Evolutionary conservation across 2,888 invertebrate species (phyloP).

Genomic region (Boloria euphrosyne): DNA sequence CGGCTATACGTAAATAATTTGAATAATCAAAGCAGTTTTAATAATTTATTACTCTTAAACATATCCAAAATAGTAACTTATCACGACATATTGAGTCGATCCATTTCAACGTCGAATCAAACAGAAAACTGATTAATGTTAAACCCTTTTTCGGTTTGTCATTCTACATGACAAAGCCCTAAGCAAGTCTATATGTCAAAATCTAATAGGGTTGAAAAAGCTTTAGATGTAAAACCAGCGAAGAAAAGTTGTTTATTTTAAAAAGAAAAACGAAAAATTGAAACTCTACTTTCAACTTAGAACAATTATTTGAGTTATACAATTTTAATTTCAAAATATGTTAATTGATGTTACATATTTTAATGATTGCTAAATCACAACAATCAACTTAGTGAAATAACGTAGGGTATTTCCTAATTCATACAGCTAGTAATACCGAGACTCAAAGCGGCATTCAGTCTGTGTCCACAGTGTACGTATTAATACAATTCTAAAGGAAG

Average conservation of each 20-base stretch:
- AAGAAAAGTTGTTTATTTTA: neutral
- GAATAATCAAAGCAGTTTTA: neutral
- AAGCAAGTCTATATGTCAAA: neutral
- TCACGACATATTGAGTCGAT: conserved; percentile 27
- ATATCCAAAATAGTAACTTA: conserved; percentile 16
- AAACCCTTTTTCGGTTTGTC: conserved; percentile 34
- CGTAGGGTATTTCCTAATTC: neutral
- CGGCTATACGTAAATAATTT: neutral
- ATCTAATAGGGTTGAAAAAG: conserved; percentile 2
- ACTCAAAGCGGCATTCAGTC: conserved; percentile 24
- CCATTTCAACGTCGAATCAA: conserved; percentile 31
- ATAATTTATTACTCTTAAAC: conserved; percentile 17
- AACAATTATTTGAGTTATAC: too few relatives aligned
- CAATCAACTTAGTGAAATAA: conserved; percentile 8
- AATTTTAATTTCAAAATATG: too few relatives aligned
- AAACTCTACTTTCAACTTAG: too few relatives aligned
- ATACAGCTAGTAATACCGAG: neutral
- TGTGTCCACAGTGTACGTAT: conserved; percentile 22
- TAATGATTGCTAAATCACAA: neutral
- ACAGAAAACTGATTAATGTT: conserved; percentile 36
- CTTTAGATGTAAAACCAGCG: conserved; percentile 12
- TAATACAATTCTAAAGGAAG: conserved; percentile 14
- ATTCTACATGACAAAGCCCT: conserved; percentile 1
- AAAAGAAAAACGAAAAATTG: too few relatives aligned
- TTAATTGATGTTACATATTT: too few relatives aligned